Conservation (phyloP, 1,140 invertebrate genomes). For the Condylostylus longicornis region DNA sequence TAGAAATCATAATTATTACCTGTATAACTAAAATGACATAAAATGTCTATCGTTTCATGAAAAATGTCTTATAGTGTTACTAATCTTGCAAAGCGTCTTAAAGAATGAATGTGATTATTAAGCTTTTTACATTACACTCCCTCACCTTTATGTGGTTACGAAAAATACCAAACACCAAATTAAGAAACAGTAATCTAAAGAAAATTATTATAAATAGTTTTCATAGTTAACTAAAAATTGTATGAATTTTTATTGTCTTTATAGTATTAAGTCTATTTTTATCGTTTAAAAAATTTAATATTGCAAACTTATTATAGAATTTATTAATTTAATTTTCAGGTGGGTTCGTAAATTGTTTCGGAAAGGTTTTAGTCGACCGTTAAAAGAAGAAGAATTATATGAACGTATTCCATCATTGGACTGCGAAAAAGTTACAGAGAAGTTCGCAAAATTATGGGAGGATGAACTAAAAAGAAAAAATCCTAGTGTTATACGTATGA, state of each 20-base stretch:
- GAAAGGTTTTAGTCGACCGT: slow-evolving; percentile 30
- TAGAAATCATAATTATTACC: too few species aligned
- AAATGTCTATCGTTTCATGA: too few species aligned
- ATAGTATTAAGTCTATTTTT: slow-evolving; percentile 14
- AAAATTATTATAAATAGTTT: slow-evolving; percentile 10
- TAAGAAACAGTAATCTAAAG: slow-evolving; percentile 6
- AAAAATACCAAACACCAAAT: neutral
- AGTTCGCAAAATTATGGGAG: slow-evolving; percentile 23
- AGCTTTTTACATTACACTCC: too few species aligned
- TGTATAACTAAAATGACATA: too few species aligned
- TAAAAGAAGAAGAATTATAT: slow-evolving; percentile 36
- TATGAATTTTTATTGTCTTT: slow-evolving; percentile 7
- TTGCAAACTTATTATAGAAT: slow-evolving; percentile 1
- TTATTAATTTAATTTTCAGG: slow-evolving; percentile 17
- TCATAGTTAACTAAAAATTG: slow-evolving; percentile 14
- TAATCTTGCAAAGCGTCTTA: too few species aligned
- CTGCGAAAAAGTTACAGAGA: slow-evolving; percentile 22
- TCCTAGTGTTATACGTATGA: slow-evolving; percentile 38
- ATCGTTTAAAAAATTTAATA: neutral
- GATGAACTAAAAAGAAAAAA: slow-evolving; percentile 23
- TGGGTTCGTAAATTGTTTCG: slow-evolving; percentile 33
- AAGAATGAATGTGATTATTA: too few species aligned
- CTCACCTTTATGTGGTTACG: neutral
- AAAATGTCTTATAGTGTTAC: too few species aligned
- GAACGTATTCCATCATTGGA: slow-evolving; percentile 24